These are phyloP conservation scores for Delphinus delphis DNA, from an alignment of 2,113 vertebrate genomes.

Conservation along the genomic window DNA sequence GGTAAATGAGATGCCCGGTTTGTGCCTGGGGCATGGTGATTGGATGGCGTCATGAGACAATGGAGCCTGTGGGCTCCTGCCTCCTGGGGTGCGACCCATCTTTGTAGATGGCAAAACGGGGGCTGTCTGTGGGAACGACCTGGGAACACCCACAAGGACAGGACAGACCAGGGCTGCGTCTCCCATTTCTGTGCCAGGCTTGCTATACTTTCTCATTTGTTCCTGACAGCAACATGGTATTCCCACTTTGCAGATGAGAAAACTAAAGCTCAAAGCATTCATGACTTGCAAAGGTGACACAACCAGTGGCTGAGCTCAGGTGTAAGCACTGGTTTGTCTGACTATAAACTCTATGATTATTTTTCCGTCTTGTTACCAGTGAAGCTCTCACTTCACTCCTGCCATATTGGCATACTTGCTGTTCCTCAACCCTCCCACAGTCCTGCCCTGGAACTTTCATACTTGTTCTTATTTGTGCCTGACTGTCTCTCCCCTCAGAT, in stretches of 20 bases:
- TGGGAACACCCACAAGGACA: background rate
- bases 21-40: background rate
- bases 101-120: background rate
- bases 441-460: background rate
- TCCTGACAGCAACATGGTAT: background rate
- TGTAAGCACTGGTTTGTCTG: background rate
- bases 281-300: background rate
- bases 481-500: background rate
- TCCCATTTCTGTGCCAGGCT: background rate
- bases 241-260: background rate
- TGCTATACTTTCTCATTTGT: background rate
- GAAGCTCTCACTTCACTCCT: background rate
- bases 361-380: background rate
- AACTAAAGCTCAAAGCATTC: background rate
- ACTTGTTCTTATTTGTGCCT: too few species aligned
- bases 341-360: background rate
- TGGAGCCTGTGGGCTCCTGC: background rate
- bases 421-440: accelerated
- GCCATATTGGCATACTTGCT: background rate
- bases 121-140: background rate
- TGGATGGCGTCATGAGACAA: background rate
- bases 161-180: background rate
- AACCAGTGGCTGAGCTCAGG: background rate
- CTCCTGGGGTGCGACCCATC: background rate
- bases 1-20: background rate